Conservation (phyloP, 2,113 vertebrate species). For the Laticauda colubrina region DNA sequence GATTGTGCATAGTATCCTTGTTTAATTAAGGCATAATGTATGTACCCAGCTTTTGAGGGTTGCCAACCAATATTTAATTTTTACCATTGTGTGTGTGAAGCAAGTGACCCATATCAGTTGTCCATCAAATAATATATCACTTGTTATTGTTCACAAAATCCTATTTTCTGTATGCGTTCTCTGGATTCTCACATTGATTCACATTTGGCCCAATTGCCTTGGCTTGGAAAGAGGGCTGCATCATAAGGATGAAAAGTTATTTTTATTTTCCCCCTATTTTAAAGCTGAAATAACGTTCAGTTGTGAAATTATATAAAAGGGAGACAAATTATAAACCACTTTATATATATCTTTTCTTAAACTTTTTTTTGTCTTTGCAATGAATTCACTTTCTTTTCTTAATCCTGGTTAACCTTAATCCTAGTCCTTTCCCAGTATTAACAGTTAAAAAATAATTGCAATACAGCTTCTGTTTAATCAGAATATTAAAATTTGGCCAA, state of each 20-base stretch:
- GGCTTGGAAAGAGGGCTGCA: neutral
- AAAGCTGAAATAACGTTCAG: neutral
- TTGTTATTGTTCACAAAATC: neutral
- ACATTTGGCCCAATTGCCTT: neutral
- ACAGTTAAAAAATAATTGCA: neutral
- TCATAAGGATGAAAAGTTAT: neutral
- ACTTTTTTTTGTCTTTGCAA: neutral
- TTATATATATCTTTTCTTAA: neutral
- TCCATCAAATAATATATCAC: neutral
- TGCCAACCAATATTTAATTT: neutral
- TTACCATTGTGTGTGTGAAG: neutral
- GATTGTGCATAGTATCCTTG: neutral
- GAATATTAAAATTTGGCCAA: neutral
- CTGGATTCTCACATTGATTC: neutral
- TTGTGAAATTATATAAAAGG: neutral
- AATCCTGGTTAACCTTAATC: neutral
- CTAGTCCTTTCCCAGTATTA: neutral
- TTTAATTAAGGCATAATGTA: neutral
- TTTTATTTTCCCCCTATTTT: neutral
- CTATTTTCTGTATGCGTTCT: neutral
- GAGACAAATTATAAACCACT: neutral
- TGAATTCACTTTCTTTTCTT: neutral
- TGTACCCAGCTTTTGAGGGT: neutral
- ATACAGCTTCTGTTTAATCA: neutral
- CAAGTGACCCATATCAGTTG: neutral